Base-by-base conservation (phyloP, 2,113 vertebrate genomes). In the Thalassarche chlororhynchos region DNA sequence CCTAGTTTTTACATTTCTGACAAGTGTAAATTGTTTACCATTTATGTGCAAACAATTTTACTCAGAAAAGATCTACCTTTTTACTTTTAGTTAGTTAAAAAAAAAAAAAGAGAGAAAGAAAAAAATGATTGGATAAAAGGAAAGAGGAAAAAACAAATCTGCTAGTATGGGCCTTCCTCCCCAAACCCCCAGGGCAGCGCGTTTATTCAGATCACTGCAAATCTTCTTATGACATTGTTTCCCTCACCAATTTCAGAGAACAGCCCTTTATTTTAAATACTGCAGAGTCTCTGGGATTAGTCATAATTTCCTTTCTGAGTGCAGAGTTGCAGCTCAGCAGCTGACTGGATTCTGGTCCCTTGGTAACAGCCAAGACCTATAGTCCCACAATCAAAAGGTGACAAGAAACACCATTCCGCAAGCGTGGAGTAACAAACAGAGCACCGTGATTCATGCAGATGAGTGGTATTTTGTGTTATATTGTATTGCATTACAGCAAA, bases 321-420 rank as follows among this genome's bases (percentile, higher is more conserved):
- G 17, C 64, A 26, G 69, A 9, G 38, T 3, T 10, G 64, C 34
- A 44, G 78, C 49, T 32, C 75, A 19, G 69, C 49, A 28, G 46
- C 71, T 31, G 26, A 1, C 68, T n/a, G 57, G 29, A 7, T 15
- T 9, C 52, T 18, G 51, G 9, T 17, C 28, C n/a, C 7, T 8
- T 18, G 49, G 13, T 8, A 24, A 28, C 9, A 29, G 47, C 60
- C 36, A 11, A 17, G 47, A 46, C 8, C 54, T 17, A 0, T 5
- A 9, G 62, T 23, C 21, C 10, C n/a, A 18, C 44, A 4, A 1
- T 4, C 42, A 12, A 2, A 31, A 17, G 9, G 19, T 52, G 58
- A 70, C 32, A 5, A 49, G 52, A 14, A n/a, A 2, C 13, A 14
- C n/a, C 32, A 1, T 2, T 3, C 3, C 4, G 64, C 0, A 70